Percentiles rank a stretch among this genome's conserved stretches.
Conservation (phyloP, 2,888 invertebrate genomes). For the Atrina japonica region DNA sequence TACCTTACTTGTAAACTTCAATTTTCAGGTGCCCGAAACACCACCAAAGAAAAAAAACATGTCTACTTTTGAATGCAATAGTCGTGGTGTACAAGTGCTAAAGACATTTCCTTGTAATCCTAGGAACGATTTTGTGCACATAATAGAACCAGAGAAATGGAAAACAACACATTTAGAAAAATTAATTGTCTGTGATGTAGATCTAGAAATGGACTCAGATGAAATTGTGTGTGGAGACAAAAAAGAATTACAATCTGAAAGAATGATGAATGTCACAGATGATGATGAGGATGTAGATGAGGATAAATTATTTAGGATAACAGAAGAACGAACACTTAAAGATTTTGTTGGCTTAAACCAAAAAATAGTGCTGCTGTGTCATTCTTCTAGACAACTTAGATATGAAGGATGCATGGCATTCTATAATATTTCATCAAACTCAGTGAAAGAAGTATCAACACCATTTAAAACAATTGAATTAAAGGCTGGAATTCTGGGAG, state of each 20-base stretch:
- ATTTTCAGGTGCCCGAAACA: background rate
- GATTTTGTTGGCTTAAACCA: background rate
- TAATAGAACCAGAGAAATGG: conserved; percentile 24
- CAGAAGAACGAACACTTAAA: background rate
- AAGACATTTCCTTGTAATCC: conserved; percentile 4
- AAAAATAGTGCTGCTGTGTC: conserved; percentile 10
- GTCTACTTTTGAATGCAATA: background rate
- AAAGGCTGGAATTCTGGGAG: conserved; percentile 17
- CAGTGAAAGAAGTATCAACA: background rate
- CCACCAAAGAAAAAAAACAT: conserved; percentile 9
- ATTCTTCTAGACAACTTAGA: background rate
- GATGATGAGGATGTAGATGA: background rate
- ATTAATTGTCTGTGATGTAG: background rate
- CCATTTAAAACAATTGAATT: conserved; percentile 11
- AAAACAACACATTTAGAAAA: background rate
- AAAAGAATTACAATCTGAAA: background rate
- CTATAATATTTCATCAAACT: background rate
- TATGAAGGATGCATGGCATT: background rate
- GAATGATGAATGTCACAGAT: background rate
- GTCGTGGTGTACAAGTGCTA: conserved; percentile 4
- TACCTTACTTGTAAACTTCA: too few relatives aligned
- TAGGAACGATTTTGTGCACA: conserved; percentile 30
- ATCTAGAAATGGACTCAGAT: background rate
- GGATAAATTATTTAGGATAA: background rate
- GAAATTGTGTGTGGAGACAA: background rate